phyloP scores from a whole-genome alignment of 2,888 invertebrate genomes.

The Agrypnus murinus region DNA sequence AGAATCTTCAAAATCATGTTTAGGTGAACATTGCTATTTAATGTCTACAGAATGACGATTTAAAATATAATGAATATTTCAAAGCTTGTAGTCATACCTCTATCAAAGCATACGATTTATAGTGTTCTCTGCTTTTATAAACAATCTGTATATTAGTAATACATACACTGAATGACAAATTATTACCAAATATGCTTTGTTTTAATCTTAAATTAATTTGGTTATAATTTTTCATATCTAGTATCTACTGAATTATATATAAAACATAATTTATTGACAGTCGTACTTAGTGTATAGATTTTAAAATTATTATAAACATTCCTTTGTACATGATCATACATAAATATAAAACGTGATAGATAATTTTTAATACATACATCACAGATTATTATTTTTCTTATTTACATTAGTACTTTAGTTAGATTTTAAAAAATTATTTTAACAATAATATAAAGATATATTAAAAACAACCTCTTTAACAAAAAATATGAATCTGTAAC shows the following conservation, averaged over 20 bases:
- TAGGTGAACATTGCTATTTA: no score
- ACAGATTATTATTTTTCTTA: constrained; percentile 36
- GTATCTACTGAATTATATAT: background rate
- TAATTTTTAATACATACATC: constrained; percentile 38
- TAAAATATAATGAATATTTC: no score
- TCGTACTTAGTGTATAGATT: constrained; percentile 7
- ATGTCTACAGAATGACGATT: no score
- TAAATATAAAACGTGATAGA: constrained; percentile 33
- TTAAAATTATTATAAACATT: constrained; percentile 40
- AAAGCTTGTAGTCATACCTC: no score
- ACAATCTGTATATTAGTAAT: no score
- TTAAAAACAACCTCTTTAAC: constrained; percentile 5
- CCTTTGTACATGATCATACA: constrained; percentile 37
- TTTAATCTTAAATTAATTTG: no score
- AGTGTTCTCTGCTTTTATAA: no score
- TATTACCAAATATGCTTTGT: no score
- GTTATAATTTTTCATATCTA: no score
- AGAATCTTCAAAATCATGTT: no score
- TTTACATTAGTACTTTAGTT: constrained; percentile 2
- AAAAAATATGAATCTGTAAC: constrained; percentile 14
- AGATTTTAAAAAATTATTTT: constrained; percentile 14
- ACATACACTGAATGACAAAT: no score
- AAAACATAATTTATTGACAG: constrained; percentile 13
- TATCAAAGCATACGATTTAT: no score
- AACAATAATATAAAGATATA: constrained; percentile 22